Base-by-base conservation (phyloP, 2,888 invertebrate genomes). In the Drosophila anceps region DNA sequence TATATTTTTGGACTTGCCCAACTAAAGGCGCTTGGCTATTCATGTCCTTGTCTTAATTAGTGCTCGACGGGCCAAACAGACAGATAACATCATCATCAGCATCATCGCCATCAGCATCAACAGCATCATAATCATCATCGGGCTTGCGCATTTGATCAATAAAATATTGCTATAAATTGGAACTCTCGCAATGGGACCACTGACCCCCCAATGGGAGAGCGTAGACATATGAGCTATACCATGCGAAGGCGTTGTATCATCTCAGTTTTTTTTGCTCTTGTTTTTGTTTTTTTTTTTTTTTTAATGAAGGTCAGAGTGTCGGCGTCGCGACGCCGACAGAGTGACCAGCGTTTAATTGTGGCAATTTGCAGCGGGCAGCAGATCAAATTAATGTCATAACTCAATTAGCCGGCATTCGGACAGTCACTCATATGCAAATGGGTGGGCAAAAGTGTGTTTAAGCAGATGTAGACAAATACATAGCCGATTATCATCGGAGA, bases 381-480 rank as follows among this genome's bases (percentile, higher is more conserved):
- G 82, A 86, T 86, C 80, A 85, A 82, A 89, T 86, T 86, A 85
- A 88, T 89, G 81, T 50, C 81, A 81, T 87, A 85, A 87, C 85
- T 87, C 79, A 89, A 87, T 87, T 87, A 89, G 73, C 69, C 76
- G 64, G 46, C 85, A 70, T 33, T 64, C 41, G 54, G 50, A 51
- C 46, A 48, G 50, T 54, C 46, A 48, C 44, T 54, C 39, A 27
- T 50, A 29, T 48, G n/a, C 29, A 35, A 55, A 41, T 68, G 55
- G 39, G 39, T 12, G 54, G n/a, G n/a, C n/a, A n/a, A n/a, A 12
- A 29, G 8, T 18, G 12, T 1, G 12, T 18, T 8, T 54, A 54
- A 39, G n/a, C 27, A 27, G n/a, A 39, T 24, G 18, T 18, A 18
- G 33, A 37, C n/a, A 27, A n/a, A 37, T n/a, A 13, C 33, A n/a